phyloP scores from a whole-genome alignment of 2,113 vertebrate genomes.

The Chinchilla lanigera region DNA sequence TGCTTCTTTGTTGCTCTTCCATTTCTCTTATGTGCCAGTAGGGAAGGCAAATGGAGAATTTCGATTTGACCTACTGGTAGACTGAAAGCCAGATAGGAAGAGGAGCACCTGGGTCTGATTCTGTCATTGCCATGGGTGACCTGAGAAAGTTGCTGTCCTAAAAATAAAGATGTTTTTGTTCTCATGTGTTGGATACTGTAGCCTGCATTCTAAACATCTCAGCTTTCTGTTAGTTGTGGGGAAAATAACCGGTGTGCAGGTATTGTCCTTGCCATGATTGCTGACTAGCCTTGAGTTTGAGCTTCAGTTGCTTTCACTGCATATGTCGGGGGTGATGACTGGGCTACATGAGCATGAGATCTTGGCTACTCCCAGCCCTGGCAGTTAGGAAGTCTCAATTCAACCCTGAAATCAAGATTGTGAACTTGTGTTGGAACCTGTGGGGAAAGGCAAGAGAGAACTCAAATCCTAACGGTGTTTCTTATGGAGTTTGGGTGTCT shows the following conservation, averaged over 20 bases:
- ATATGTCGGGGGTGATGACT: not conserved
- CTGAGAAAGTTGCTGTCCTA: constrained; percentile 8
- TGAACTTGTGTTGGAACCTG: not conserved
- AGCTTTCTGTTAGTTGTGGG: constrained; percentile 36
- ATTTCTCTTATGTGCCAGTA: not conserved
- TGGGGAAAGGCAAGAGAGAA: constrained; percentile 36
- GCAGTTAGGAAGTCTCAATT: constrained; percentile 3
- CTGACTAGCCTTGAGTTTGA: not conserved
- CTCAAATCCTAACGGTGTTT: constrained; percentile 6
- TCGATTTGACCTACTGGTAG: not conserved
- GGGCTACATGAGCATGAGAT: not conserved
- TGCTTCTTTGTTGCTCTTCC: not conserved
- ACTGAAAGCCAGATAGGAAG: not conserved
- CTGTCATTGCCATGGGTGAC: not conserved
- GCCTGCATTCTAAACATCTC: constrained; percentile 23
- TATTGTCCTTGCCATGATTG: constrained; percentile 19
- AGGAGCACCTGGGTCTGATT: not conserved
- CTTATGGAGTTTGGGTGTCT: not conserved
- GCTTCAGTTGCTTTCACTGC: constrained; percentile 38
- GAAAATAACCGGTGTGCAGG: constrained; percentile 18
- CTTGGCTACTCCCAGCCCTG: not conserved
- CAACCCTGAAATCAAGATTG: constrained; percentile 14
- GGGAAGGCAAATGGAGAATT: constrained; percentile 5
- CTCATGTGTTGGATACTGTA: not conserved
- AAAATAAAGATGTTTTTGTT: not conserved